Conservation (phyloP, 2,113 vertebrate species). For the Diphyllodes magnificus region DNA sequence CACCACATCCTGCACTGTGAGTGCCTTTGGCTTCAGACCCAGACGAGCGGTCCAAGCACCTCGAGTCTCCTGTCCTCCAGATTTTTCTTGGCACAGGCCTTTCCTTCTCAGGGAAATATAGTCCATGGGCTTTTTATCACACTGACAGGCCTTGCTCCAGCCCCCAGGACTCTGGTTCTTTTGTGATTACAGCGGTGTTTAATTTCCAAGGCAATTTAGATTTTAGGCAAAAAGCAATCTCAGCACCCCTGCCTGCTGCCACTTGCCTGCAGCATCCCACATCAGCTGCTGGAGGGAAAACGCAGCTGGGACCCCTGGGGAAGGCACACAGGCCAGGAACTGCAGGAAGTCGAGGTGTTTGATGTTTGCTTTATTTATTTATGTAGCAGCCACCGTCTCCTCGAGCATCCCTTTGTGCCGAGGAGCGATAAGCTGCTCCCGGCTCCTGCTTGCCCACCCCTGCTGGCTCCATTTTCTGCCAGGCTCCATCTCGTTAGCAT, state of each 20-base stretch:
- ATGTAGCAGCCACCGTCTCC: not conserved
- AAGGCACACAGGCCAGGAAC: not conserved
- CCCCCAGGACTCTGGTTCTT: not conserved
- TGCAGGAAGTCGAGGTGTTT: not conserved
- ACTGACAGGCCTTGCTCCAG: fast-evolving
- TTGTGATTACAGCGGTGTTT: not conserved
- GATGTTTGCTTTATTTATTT: slow-evolving; percentile 38
- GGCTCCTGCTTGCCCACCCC: not conserved
- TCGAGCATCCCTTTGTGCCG: not conserved
- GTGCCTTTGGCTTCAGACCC: not conserved
- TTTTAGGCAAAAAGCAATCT: not conserved
- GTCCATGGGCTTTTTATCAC: not conserved
- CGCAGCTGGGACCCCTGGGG: not conserved
- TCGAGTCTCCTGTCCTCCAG: not conserved
- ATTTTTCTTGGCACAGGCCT: not conserved
- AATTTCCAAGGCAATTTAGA: slow-evolving; percentile 12
- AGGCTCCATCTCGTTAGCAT: not conserved
- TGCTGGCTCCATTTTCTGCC: not conserved
- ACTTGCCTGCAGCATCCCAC: not conserved
- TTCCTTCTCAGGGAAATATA: not conserved
- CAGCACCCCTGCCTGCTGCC: not conserved
- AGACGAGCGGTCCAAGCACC: fast-evolving
- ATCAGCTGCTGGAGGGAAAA: not conserved
- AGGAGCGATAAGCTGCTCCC: slow-evolving; percentile 11
- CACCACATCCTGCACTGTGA: fast-evolving